Percentiles rank a stretch among this genome's conserved stretches.
Evolutionary conservation across 2,113 vertebrate species (phyloP).

Genomic region (Melanerpes formicivorus): DNA sequence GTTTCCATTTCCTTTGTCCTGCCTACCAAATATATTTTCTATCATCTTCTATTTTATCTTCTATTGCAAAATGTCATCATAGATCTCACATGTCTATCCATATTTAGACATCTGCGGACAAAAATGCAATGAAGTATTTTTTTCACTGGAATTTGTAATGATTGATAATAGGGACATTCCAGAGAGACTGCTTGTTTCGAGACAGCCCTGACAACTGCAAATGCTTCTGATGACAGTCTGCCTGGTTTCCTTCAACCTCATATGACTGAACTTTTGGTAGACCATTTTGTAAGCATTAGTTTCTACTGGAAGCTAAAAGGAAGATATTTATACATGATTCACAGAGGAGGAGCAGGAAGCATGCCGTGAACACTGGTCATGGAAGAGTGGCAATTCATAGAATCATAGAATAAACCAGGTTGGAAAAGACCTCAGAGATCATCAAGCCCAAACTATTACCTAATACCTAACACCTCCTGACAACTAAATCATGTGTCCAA

Average conservation of each 20-base stretch:
- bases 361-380: not conserved
- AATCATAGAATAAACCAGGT: too few relatives aligned
- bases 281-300: not conserved
- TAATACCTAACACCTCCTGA: too few relatives aligned
- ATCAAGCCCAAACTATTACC: too few relatives aligned
- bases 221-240: not conserved
- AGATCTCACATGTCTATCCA: not conserved
- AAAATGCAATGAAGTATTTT: constrained; percentile 20
- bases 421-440: too few relatives aligned
- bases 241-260: not conserved
- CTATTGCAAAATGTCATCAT: constrained; percentile 39
- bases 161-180: not conserved
- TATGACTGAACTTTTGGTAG: not conserved
- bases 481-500: too few relatives aligned
- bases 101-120: constrained; percentile 11
- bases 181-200: not conserved
- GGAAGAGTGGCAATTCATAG: not conserved
- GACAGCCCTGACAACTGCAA: not conserved
- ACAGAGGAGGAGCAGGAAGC: not conserved
- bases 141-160: not conserved
- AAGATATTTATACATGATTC: not conserved
- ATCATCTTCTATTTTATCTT: constrained; percentile 38
- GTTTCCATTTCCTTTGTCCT: constrained; percentile 22
- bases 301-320: not conserved
- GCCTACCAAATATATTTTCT: constrained; percentile 37